Evolutionary conservation across 2,888 invertebrate species (phyloP), one percentile per base, ranked within the genome.

Genomic region (Volucella zonaria): DNA sequence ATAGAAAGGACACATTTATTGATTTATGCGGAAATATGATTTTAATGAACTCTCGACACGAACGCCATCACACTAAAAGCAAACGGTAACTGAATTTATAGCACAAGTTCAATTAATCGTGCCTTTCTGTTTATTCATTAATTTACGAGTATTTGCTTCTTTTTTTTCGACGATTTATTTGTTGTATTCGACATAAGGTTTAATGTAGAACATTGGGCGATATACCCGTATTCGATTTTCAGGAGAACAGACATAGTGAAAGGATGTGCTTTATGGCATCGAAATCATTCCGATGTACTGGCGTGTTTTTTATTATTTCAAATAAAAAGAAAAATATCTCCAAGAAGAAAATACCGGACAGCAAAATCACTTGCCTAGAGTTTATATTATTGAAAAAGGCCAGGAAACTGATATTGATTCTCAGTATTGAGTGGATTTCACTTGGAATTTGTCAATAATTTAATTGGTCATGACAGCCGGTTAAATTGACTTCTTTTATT

Each of bases 21-120:
- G 83, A 83, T 83, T 83, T 79, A 79, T 83, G 62, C 71, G 75
- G 79, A 83, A 80, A 79, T 83, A 71, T 83, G 79, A 75, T 79
- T 83, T 83, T 79, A 83, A 83, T 80, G 83, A 83, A 79, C 75
- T 80, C 71, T 71, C 75, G 56, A 67, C 83, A 83, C 83, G 83
- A 83, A 79, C 83, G 62, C 56, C 75, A 75, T 83, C 79, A 56
- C 79, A 71, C 79, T 67, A 56, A 73, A 73, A 42, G 56, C 43
- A 56, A 82, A 76, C 54, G 70, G 83, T 66, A 83, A 75, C 79
- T 62, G 75, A 79, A 80, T 79, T 76, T 83, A 83, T 79, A 61
- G 70, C 75, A 51, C 70, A 64, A 43, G 45, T 80, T 80, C 75
- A 66, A 83, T 79, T 79, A 74, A 83, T 75, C 12, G 64, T 75